phyloP scores from a whole-genome alignment of 2,888 invertebrate genomes.

The Chrysolina haemoptera region DNA sequence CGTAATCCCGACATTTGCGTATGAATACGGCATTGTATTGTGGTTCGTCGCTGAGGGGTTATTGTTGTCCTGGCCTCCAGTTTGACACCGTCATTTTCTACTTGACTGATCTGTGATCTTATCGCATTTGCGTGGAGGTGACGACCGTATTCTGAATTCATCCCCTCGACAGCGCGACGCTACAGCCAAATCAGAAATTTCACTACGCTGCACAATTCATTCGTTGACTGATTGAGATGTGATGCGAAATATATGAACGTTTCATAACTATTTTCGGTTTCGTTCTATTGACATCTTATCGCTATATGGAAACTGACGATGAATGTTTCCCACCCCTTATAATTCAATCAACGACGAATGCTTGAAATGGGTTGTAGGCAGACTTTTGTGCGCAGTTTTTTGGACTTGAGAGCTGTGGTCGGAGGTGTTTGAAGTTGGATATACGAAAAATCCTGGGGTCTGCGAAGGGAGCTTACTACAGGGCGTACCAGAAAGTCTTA shows the following conservation, averaged over 20 bases:
- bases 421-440: too few species aligned
- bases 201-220: slow-evolving; percentile 36
- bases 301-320: not conserved
- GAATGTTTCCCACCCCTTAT: too few species aligned
- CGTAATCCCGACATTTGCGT: slow-evolving; percentile 68
- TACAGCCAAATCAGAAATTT: slow-evolving; percentile 55
- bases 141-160: slow-evolving; percentile 59
- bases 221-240: slow-evolving; percentile 29
- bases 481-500: too few species aligned
- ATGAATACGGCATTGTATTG: slow-evolving; percentile 64
- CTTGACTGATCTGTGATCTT: slow-evolving; percentile 69
- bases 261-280: not conserved
- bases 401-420: too few species aligned
- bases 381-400: too few species aligned
- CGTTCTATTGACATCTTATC: not conserved
- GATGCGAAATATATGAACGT: slow-evolving; percentile 8
- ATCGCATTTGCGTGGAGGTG: slow-evolving; percentile 62
- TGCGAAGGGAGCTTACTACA: too few species aligned
- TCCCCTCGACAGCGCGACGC: slow-evolving; percentile 48
- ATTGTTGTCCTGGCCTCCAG: slow-evolving; percentile 66
- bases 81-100: slow-evolving; percentile 71
- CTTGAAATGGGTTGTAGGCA: too few species aligned
- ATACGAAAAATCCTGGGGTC: too few species aligned
- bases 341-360: too few species aligned
- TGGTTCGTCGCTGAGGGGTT: slow-evolving; percentile 61